Percentiles rank a stretch among this genome's conserved stretches.
Conservation (phyloP, 2,888 invertebrate genomes). For the Pimpla rufipes region DNA sequence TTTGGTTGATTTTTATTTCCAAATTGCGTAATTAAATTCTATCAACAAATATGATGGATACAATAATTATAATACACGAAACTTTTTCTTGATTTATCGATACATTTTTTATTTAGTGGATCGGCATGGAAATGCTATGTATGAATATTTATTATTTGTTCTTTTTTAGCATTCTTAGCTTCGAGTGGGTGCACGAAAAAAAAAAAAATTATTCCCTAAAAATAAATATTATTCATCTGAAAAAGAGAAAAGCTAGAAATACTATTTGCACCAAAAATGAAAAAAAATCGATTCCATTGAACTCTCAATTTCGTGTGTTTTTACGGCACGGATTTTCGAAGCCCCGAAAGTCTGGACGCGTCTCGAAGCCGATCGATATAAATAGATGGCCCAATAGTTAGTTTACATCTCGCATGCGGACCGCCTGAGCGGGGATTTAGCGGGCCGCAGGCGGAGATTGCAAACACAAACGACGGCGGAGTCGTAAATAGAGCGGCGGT, state of each 20-base stretch:
- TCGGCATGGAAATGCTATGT: neutral
- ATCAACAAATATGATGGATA: too few relatives aligned
- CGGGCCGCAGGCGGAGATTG: neutral
- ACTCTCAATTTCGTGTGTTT: neutral
- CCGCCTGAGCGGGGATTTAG: neutral
- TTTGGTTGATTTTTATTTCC: too few relatives aligned
- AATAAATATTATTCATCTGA: neutral
- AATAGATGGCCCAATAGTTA: slow-evolving; percentile 62
- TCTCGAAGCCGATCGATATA: slow-evolving; percentile 40
- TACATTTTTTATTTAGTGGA: neutral
- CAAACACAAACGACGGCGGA: slow-evolving; percentile 12
- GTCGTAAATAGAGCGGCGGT: slow-evolving; percentile 31
- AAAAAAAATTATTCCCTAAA: neutral
- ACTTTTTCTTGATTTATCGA: too few relatives aligned
- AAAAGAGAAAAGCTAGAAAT: too few relatives aligned
- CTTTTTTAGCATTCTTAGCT: neutral
- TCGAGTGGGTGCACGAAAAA: neutral
- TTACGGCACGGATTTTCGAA: neutral
- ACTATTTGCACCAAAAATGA: neutral
- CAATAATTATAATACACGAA: too few relatives aligned
- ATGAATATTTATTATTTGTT: neutral
- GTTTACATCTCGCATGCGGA: slow-evolving; percentile 35
- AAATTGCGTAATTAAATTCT: too few relatives aligned
- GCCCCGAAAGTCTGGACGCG: neutral
- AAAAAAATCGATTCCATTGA: neutral